phyloP scores from a whole-genome alignment of 35 echinoderm and acorn worm genomes.

The Acanthaster planci region DNA sequence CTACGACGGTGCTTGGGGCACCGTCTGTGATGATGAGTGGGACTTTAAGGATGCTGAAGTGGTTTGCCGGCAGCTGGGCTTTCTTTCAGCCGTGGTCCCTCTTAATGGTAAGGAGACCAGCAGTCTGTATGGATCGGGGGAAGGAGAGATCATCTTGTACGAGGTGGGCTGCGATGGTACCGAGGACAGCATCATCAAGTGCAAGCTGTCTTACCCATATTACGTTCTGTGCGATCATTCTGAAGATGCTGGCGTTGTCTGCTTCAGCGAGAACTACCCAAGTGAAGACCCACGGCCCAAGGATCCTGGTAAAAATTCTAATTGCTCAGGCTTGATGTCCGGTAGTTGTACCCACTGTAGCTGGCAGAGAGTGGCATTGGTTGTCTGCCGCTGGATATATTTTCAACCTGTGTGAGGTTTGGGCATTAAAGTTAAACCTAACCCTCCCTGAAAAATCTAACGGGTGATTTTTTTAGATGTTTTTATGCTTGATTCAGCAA shows the following conservation, averaged over 20 bases:
- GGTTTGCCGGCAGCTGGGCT: slow-evolving; percentile 11
- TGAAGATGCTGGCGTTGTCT: background rate
- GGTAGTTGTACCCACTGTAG: no score
- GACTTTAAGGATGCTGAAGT: slow-evolving; percentile 11
- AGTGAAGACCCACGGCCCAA: background rate
- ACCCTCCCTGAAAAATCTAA: no score
- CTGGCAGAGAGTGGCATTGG: no score
- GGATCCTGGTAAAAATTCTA: background rate
- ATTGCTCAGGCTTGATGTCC: background rate
- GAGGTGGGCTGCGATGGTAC: background rate
- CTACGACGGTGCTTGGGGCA: background rate
- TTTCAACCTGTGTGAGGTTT: no score
- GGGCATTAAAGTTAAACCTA: no score
- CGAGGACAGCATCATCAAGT: background rate
- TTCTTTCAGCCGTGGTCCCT: background rate
- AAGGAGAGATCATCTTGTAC: background rate
- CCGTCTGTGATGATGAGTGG: slow-evolving; percentile 15
- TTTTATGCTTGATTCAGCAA: no score
- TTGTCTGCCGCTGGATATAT: no score
- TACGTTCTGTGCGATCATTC: background rate
- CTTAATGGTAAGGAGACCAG: background rate
- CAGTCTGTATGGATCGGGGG: background rate
- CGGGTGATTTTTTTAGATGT: no score
- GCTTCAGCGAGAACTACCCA: slow-evolving; percentile 8
- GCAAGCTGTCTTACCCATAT: background rate